Evolutionary conservation across 2,113 vertebrate species (phyloP).

Genomic region (Cyanocitta stelleri): DNA sequence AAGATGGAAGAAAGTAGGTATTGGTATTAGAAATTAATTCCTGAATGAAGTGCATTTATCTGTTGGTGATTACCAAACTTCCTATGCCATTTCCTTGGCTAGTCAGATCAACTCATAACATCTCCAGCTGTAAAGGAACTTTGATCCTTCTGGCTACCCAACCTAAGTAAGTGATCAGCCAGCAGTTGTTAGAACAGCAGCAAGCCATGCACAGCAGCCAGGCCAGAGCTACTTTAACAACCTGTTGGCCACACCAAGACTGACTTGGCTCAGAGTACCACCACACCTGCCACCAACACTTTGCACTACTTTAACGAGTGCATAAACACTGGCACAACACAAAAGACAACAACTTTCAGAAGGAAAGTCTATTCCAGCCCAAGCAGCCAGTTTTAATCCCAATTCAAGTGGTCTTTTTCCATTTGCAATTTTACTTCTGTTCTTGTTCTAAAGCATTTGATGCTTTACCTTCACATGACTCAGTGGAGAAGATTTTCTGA

Average conservation of each 20-base stretch:
- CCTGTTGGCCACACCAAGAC: neutral
- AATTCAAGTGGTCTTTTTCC: neutral
- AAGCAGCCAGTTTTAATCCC: neutral
- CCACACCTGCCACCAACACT: neutral
- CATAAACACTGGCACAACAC: neutral
- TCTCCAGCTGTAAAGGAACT: neutral
- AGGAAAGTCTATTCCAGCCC: neutral
- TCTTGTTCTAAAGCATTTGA: neutral
- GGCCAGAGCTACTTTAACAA: neutral
- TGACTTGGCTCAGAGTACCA: neutral
- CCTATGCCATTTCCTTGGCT: accelerated
- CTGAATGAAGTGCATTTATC: neutral
- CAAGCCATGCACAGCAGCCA: neutral
- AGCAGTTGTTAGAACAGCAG: neutral
- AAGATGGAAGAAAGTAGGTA: neutral
- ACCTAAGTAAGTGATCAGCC: neutral
- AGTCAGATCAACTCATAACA: neutral
- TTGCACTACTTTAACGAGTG: neutral
- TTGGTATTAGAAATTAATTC: neutral
- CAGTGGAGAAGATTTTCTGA: neutral
- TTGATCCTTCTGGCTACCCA: neutral
- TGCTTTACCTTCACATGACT: neutral
- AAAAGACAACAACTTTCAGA: neutral
- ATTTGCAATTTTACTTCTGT: neutral
- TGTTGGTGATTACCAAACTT: neutral